These are phyloP conservation scores for Lota lota DNA, from an alignment of 2,113 vertebrate genomes.

Conservation along the genomic window DNA sequence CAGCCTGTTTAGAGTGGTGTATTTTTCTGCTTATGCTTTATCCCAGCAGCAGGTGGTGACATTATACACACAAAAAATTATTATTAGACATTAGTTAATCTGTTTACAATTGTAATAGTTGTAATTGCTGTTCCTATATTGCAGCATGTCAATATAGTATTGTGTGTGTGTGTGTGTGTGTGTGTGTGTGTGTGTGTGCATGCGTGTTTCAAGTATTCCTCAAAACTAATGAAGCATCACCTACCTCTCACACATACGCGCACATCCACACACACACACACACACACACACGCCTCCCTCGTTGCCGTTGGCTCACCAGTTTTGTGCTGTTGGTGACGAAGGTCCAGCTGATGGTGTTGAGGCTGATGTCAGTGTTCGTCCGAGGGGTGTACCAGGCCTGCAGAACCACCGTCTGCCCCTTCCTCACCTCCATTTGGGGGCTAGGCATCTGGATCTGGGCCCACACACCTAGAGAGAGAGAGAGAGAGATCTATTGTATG, in stretches of 20 bases:
- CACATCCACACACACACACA: not conserved
- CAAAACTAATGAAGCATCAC: no score
- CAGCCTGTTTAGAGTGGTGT: no score
- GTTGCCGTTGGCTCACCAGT: slow-evolving; percentile 47
- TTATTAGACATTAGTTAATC: no score
- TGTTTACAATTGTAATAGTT: no score
- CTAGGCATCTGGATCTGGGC: slow-evolving; percentile 47
- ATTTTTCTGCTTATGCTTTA: no score
- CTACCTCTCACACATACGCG: not conserved
- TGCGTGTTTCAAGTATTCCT: no score
- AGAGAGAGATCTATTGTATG: not conserved
- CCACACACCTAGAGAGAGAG: slow-evolving; percentile 49
- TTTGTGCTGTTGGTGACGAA: slow-evolving; percentile 34
- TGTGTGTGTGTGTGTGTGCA: no score
- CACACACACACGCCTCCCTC: not conserved
- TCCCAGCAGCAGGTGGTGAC: no score
- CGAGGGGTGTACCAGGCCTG: slow-evolving; percentile 61
- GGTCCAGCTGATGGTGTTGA: slow-evolving; percentile 66
- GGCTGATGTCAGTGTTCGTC: not conserved
- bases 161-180: no score
- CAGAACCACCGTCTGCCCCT: slow-evolving; percentile 75
- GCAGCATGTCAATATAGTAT: no score
- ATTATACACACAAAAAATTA: no score
- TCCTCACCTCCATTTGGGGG: slow-evolving; percentile 55
- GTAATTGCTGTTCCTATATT: no score